A percentile compares a stretch with the other conserved stretches of the same genome.
These are phyloP conservation scores for Drosophila rufa DNA, from an alignment of 1,140 invertebrate genomes.

Conservation along the genomic window DNA sequence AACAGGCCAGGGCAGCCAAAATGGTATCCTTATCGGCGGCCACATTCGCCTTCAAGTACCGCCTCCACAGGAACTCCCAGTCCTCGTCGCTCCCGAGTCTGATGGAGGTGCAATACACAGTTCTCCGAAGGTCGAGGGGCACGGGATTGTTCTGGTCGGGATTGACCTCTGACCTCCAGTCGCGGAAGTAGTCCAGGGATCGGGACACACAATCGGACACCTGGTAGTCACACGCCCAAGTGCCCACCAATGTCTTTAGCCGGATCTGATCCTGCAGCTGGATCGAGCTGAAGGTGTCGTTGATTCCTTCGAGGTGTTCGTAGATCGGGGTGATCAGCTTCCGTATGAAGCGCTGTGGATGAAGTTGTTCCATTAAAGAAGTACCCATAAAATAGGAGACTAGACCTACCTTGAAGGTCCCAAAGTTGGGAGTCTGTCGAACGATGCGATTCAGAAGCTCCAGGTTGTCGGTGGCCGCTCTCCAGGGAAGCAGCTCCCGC, in stretches of 20 bases:
- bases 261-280: conserved; percentile 86
- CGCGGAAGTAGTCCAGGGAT: conserved; percentile 86
- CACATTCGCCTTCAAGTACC: conserved; percentile 89
- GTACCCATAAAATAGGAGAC: background rate
- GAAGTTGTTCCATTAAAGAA: background rate
- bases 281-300: conserved; percentile 78
- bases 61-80: conserved; percentile 92
- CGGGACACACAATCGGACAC: conserved; percentile 87
- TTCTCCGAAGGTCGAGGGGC: conserved; percentile 89
- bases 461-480: conserved; percentile 67
- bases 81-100: conserved; percentile 89
- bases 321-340: conserved; percentile 87
- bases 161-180: conserved; percentile 87
- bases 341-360: conserved; percentile 86
- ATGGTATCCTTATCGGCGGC: conserved; percentile 88
- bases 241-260: conserved; percentile 86
- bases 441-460: conserved; percentile 86
- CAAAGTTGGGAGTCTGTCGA: conserved; percentile 85
- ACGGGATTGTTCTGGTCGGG: conserved; percentile 88
- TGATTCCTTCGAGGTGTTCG: conserved; percentile 85
- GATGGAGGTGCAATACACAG: conserved; percentile 92
- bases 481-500: conserved; percentile 89
- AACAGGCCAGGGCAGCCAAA: conserved; percentile 90
- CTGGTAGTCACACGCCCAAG: conserved; percentile 87
- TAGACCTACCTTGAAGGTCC: conserved; percentile 85